Evolutionary conservation across 2,888 invertebrate genomes (phyloP), one percentile per base, ranked within the genome.

Genomic region (Hirudinaria manillensis): DNA sequence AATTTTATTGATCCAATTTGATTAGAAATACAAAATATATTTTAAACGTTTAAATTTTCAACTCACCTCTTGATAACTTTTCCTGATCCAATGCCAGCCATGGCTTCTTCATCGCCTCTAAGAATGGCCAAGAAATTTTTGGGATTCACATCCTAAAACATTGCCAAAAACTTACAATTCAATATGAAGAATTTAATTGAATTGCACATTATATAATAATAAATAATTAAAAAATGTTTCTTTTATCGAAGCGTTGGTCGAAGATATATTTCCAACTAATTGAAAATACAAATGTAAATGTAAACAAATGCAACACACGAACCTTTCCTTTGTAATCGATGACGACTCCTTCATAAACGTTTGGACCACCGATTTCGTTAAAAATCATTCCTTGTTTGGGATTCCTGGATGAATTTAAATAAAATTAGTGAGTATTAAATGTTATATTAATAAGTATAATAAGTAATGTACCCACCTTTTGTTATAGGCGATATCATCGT

Each of bases 401-500:
- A 82, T 89, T 89, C 70, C 88, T 88, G 45, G 45, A 16, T 16
- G 16, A 61, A 24, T 21, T 24, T 27, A 7, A 61, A 61, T 2
- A 61, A 61, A 61, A 53, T 79, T 45, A 10, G 45, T 45, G 16
- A 45, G 1, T 10, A 16, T 10, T 16, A 45, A 1, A 6, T 45
- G 45, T 45, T 1, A n/a, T 61, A n/a, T n/a, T n/a, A n/a, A n/a
- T n/a, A n/a, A n/a, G n/a, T n/a, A n/a, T n/a, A n/a, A n/a, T n/a
- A n/a, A n/a, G n/a, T n/a, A 21, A 66, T 45, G 27, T 32, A 83
- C 86, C 84, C 82, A 88, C 88, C 83, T 80, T 76, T 75, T 51
- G 81, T 86, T 87, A 77, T 87, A 55, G 2, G 89, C 89, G 76
- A 89, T 87, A 80, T 89, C 89, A 82, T 89, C 89, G 79, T 86